These are phyloP conservation scores for Ciona savignyi DNA, from an alignment of 23 tunicate species.

Conservation along the genomic window DNA sequence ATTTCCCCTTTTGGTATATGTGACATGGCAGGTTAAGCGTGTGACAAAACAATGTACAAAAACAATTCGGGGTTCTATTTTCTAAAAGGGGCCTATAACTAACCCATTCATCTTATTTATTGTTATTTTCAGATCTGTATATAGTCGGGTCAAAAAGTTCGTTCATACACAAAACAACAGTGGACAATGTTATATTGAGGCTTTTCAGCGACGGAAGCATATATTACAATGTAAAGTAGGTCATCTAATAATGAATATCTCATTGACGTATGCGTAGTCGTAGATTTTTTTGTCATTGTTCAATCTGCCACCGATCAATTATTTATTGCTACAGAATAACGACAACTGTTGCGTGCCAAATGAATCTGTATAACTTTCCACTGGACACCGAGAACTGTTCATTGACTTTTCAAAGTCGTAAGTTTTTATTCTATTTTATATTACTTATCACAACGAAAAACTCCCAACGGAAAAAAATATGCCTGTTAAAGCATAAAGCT, in stretches of 20 bases:
- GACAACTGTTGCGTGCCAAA: constrained; percentile 94
- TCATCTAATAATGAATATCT: background rate
- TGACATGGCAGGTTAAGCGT: too few relatives aligned
- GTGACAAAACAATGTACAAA: too few relatives aligned
- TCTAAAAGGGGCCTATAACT: too few relatives aligned
- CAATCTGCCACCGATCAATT: background rate
- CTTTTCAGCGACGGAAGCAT: constrained; percentile 59
- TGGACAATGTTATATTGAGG: constrained; percentile 51
- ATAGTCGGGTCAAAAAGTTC: constrained; percentile 81
- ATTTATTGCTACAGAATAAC: constrained; percentile 69
- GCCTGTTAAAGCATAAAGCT: too few relatives aligned
- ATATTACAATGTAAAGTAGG: constrained; percentile 54
- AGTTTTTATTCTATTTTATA: too few relatives aligned
- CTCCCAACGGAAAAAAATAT: too few relatives aligned
- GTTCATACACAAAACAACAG: constrained; percentile 55
- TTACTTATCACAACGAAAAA: too few relatives aligned
- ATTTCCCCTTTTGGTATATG: too few relatives aligned
- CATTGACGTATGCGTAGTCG: background rate
- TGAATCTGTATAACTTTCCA: constrained; percentile 88
- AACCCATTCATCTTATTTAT: background rate
- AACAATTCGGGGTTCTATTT: too few relatives aligned
- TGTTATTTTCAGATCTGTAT: constrained; percentile 40
- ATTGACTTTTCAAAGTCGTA: constrained; percentile 85
- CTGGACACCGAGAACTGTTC: constrained; percentile 86
- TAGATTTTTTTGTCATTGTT: background rate